Base-by-base conservation (phyloP, 2,113 vertebrate genomes). In the Syngnathus scovelli region DNA sequence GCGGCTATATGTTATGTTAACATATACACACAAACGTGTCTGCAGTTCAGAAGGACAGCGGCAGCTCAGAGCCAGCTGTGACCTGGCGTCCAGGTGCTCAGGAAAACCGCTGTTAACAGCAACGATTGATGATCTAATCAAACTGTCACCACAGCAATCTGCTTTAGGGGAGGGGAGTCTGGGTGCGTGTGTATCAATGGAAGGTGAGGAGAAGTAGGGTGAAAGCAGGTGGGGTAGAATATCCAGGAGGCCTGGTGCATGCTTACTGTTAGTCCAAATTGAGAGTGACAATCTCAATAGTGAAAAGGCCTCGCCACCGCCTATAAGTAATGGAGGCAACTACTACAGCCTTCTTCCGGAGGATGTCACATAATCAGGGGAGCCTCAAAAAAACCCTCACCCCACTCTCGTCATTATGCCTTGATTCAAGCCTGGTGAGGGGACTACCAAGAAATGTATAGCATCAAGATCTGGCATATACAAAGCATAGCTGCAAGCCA, bases 121-220 rank as follows among this genome's bases (percentile, higher is more conserved):
- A 92, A 97, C 93, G 95, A 97, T 96, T 97, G 95, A 97, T 96
- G 95, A 94, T 94, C 94, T 95, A 96, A 97, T 97, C 94, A 97
- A 96, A 93, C 93, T 96, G 95, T 97, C 94, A 94, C 94, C 86
- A 92, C 92, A 88, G 90, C 91, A 92, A 93, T 92, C 92, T 90
- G 91, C 91, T 89, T 91, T 93, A 91, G 93, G 92, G 92, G 89
- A 90, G 91, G 77, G 67, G 78, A 68, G 52, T 58, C n/a, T 54
- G 55, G 36, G 76, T 74, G 52, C 12, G 68, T 71, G 68, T 51
- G 69, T 62, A 60, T 39, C 59, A 70, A 48, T 66, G 44, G 16
- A 44, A 59, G 54, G 52, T 16, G 44, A 23, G 64, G 16, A 61
- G 44, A 56, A 67, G 69, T 61, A 62, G 76, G 62, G 76, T 58